Evolutionary conservation across 2,113 vertebrate species (phyloP), one percentile per base, ranked within the genome.

Genomic region (Cettia cetti): DNA sequence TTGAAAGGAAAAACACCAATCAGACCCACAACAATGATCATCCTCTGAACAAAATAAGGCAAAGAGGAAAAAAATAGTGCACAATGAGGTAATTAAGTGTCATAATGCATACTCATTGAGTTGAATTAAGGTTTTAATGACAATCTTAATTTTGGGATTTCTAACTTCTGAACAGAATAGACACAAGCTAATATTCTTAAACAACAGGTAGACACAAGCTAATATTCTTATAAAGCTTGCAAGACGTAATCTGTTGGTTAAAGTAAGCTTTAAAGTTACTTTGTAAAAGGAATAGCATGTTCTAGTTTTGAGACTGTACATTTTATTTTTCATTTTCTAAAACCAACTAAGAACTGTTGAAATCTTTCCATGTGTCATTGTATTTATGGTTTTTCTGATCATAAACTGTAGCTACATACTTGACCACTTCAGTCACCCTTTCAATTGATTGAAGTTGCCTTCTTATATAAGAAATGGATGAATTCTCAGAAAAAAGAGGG

Each of bases 81-180:
- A 26, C 20, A 37, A 39, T 52, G 21, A 82, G 66, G 52, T 82
- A 83, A 92, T 74, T 77, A 83, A 81, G 68, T 44, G 30, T 10
- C 84, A 24, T 52, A 75, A 56, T 17, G 8, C 15, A 28, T 52
- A 92, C 52, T 82, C 35, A 78, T 13, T 26, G 69, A 49, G 24
- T 49, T 86, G 69, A 91, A 85, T 64, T 79, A 90, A 89, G 40
- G 27, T 82, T 89, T 95, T 56, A 79, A 57, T 91, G 94, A 37
- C 19, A 26, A 23, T 44, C 27, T 56, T 79, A 84, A 87, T 84
- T 71, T 82, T n/a, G 19, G 21, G 49, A 72, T 94, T 94, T 75
- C 22, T 64, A 71, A 40, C 17, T 64, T 89, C 49, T 71, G 75
- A 87, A 78, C 39, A 63, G 47, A 86, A 60, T 61, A 77, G 65